These are phyloP conservation scores for Xestia xanthographa DNA, from an alignment of 2,888 invertebrate genomes.

Conservation along the genomic window DNA sequence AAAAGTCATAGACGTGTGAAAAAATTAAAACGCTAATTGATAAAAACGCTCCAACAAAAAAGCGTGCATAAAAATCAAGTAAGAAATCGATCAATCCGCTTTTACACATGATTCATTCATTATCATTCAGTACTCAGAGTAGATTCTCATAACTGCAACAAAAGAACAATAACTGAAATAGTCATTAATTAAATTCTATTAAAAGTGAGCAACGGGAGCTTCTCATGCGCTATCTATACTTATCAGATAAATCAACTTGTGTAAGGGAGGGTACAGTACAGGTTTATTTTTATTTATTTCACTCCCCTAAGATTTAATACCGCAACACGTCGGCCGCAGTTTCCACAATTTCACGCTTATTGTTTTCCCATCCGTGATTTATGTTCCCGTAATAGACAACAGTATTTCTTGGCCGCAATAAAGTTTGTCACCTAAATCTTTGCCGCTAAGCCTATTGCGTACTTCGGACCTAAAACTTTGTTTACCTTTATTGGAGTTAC, in stretches of 20 bases:
- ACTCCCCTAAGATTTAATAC: conserved; percentile 90
- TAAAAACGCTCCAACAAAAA: conserved; percentile 49
- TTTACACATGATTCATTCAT: conserved; percentile 62
- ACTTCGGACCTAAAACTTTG: conserved; percentile 68
- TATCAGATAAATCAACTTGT: conserved; percentile 87
- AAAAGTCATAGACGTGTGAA: conserved; percentile 48
- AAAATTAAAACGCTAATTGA: conserved; percentile 57
- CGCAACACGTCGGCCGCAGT: conserved; percentile 87
- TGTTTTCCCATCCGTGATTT: conserved; percentile 91
- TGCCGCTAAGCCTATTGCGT: conserved; percentile 86
- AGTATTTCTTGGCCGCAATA: conserved; percentile 89
- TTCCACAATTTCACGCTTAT: conserved; percentile 91
- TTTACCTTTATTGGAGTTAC: conserved; percentile 55
- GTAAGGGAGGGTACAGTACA: conserved; percentile 82
- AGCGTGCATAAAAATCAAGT: conserved; percentile 48
- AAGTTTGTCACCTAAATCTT: conserved; percentile 90
- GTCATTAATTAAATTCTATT: conserved; percentile 80
- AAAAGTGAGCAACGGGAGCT: conserved; percentile 67
- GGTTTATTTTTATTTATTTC: conserved; percentile 91
- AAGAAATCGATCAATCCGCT: conserved; percentile 63
- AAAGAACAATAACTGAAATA: conserved; percentile 69
- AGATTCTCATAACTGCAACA: conserved; percentile 68
- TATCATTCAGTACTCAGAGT: conserved; percentile 59
- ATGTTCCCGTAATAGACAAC: conserved; percentile 88
- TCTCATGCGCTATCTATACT: conserved; percentile 68